These are phyloP conservation scores for Oncorhynchus nerka DNA, from an alignment of 2,113 vertebrate species.

Conservation along the genomic window DNA sequence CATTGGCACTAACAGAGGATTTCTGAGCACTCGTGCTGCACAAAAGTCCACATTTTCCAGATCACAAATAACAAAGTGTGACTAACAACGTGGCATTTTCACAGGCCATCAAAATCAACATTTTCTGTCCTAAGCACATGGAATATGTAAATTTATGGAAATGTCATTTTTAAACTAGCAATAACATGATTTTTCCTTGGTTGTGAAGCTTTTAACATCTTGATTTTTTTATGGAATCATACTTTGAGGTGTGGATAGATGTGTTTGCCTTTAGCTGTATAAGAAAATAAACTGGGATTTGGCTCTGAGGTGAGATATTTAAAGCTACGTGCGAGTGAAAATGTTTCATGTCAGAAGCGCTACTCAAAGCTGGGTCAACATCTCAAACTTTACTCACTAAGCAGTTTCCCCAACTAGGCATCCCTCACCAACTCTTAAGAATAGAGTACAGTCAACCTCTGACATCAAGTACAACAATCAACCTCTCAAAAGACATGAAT, in stretches of 20 bases:
- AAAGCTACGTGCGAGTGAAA: slow-evolving; percentile 6
- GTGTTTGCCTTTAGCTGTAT: neutral
- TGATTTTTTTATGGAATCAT: slow-evolving; percentile 42
- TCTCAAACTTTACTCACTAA: slow-evolving; percentile 24
- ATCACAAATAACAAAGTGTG: slow-evolving; percentile 32
- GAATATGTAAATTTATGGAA: slow-evolving; percentile 39
- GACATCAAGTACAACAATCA: slow-evolving; percentile 37
- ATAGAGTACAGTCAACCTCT: slow-evolving; percentile 46
- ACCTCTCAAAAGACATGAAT: neutral
- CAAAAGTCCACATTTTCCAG: slow-evolving; percentile 39
- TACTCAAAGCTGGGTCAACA: slow-evolving; percentile 23
- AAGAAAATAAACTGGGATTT: slow-evolving; percentile 37
- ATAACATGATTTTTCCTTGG: slow-evolving; percentile 11
- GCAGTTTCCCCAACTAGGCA: slow-evolving; percentile 27
- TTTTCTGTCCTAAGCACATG: slow-evolving; percentile 13
- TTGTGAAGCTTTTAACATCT: slow-evolving; percentile 34
- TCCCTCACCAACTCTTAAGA: slow-evolving; percentile 34
- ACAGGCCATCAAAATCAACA: slow-evolving; percentile 33
- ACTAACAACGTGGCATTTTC: slow-evolving; percentile 38
- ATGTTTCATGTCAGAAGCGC: slow-evolving; percentile 26
- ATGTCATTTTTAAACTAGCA: slow-evolving; percentile 45
- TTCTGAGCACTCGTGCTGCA: slow-evolving; percentile 1
- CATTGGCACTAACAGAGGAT: slow-evolving; percentile 15
- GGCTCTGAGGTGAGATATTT: slow-evolving; percentile 17
- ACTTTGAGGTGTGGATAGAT: slow-evolving; percentile 46